Evolutionary conservation across 2,797 vertebrate species (phyloP).

Genomic region (Sternarchorhynchus goeldii): DNA sequence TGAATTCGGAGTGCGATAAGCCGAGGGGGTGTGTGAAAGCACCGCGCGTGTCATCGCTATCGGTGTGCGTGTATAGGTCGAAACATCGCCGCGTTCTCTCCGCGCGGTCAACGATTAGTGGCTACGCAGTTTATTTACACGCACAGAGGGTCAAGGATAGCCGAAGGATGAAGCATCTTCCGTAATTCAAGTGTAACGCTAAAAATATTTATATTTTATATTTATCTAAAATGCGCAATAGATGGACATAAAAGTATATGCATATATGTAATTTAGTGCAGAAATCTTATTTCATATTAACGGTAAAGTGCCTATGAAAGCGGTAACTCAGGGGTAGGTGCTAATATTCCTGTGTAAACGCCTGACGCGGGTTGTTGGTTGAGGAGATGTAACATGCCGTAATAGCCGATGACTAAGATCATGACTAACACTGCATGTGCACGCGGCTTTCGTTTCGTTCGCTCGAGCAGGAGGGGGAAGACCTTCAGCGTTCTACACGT

Average conservation of each 20-base stretch:
- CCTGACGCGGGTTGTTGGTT: background rate
- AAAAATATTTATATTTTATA: too few species aligned
- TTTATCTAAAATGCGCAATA: too few species aligned
- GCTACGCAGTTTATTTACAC: slow-evolving; percentile 73
- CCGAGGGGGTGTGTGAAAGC: slow-evolving; percentile 55
- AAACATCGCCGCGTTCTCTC: slow-evolving; percentile 24
- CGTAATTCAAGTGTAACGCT: too few species aligned
- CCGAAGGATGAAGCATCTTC: slow-evolving; percentile 20
- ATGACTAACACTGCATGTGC: slow-evolving; percentile 43
- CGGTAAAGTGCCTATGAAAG: too few species aligned
- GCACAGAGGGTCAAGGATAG: slow-evolving; percentile 47
- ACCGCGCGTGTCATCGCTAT: slow-evolving; percentile 39
- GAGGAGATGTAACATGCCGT: slow-evolving; percentile 24
- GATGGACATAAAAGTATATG: too few species aligned
- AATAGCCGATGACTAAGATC: slow-evolving; percentile 38
- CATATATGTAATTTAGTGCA: too few species aligned
- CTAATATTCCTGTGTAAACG: slow-evolving; percentile 51
- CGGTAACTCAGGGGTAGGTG: slow-evolving; percentile 12
- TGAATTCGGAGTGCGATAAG: background rate
- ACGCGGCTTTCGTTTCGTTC: slow-evolving; percentile 28
- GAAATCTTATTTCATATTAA: too few species aligned
- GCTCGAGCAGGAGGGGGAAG: slow-evolving; percentile 37
- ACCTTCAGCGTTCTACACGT: slow-evolving; percentile 49
- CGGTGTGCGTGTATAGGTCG: slow-evolving; percentile 31
- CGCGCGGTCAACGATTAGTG: slow-evolving; percentile 2